phyloP scores from a whole-genome alignment of 2,888 invertebrate genomes.

The Ectropis crepuscularia region DNA sequence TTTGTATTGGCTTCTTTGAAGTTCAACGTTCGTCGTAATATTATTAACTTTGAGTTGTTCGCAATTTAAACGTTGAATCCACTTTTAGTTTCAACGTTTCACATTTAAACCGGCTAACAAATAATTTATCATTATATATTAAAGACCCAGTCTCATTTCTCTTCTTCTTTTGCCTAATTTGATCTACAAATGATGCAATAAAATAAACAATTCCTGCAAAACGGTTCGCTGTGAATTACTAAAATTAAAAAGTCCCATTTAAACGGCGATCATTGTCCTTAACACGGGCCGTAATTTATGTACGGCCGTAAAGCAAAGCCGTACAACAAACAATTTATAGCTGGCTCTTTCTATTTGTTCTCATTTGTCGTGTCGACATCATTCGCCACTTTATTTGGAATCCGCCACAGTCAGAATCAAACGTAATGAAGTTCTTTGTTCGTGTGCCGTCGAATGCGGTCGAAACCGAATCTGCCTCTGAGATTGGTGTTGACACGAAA shows the following conservation, averaged over 20 bases:
- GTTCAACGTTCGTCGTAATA: constrained; percentile 2
- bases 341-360: constrained; percentile 70
- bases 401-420: constrained; percentile 51
- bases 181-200: constrained; percentile 17
- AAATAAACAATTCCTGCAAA: constrained; percentile 22
- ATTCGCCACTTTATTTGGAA: constrained; percentile 67
- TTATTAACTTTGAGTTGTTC: too few relatives aligned
- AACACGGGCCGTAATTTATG: constrained; percentile 59
- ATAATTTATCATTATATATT: background rate
- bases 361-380: constrained; percentile 70
- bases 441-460: constrained; percentile 35
- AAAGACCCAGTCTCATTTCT: too few relatives aligned
- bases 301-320: constrained; percentile 64
- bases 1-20: constrained; percentile 25
- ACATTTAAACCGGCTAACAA: background rate
- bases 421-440: constrained; percentile 69
- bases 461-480: constrained; percentile 20
- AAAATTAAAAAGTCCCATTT: constrained; percentile 45
- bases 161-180: constrained; percentile 3
- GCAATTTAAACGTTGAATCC: too few relatives aligned
- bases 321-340: constrained; percentile 64
- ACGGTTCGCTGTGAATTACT: constrained; percentile 22
- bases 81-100: background rate
- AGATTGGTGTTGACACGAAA: constrained; percentile 12
- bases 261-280: constrained; percentile 48